A percentile compares a stretch with the other conserved stretches of the same genome.
phyloP scores from a whole-genome alignment of 2,888 invertebrate genomes.

The Erebia aethiops region DNA sequence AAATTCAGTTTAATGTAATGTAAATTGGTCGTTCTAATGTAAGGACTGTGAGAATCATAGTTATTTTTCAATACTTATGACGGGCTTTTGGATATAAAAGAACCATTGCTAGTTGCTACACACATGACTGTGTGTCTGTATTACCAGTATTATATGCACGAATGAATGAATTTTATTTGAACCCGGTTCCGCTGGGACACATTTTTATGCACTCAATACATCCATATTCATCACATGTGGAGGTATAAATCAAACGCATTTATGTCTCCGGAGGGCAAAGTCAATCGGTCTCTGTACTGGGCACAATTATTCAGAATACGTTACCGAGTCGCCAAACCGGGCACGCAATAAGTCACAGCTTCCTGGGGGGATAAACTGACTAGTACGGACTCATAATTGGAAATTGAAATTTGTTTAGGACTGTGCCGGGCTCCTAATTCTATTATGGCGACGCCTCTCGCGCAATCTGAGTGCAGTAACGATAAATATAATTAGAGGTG shows the following conservation, averaged over 20 bases:
- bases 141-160: neutral
- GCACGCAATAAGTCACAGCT: conserved; percentile 72
- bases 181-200: neutral
- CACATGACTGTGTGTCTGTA: neutral
- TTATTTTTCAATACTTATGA: neutral
- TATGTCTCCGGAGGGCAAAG: conserved; percentile 59
- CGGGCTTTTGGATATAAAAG: neutral
- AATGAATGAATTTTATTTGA: neutral
- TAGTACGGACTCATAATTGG: conserved; percentile 73
- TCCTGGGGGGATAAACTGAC: conserved; percentile 64
- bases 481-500: conserved; percentile 70
- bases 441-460: conserved; percentile 67
- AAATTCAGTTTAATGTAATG: no score
- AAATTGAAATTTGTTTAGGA: conserved; percentile 83
- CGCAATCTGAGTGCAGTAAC: conserved; percentile 71
- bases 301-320: conserved; percentile 76
- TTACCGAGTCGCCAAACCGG: conserved; percentile 64
- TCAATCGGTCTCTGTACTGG: conserved; percentile 59
- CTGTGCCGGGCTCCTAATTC: conserved; percentile 71
- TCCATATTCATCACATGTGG: conserved; percentile 30
- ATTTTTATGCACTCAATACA: conserved; percentile 23
- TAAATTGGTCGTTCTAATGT: no score
- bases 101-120: neutral
- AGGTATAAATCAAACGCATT: conserved; percentile 53
- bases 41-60: no score